Conservation (phyloP, 2,888 invertebrate genomes). For the Mesorhabditis belari region DNA sequence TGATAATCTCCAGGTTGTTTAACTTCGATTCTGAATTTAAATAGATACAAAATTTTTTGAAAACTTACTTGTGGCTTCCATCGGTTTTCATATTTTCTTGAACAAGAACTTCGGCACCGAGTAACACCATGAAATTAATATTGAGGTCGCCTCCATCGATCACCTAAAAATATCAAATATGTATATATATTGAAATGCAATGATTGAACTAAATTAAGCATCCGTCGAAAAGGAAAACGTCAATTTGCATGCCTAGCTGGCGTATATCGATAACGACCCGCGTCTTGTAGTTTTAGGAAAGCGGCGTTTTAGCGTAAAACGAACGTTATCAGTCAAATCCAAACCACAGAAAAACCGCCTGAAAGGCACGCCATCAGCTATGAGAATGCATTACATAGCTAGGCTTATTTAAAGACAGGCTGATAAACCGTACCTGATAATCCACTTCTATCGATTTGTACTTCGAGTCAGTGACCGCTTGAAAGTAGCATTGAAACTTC, state of each 20-base stretch:
- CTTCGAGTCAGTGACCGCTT: constrained; percentile 36
- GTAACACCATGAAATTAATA: constrained; percentile 68
- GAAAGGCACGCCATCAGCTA: too few species aligned
- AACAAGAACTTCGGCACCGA: constrained; percentile 56
- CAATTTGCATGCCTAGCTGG: too few species aligned
- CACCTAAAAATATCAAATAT: constrained; percentile 67
- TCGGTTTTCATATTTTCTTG: constrained; percentile 54
- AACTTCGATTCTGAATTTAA: constrained; percentile 35
- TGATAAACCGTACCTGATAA: constrained; percentile 65
- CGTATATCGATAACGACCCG: too few species aligned
- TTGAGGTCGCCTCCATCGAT: constrained; percentile 78
- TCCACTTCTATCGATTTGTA: constrained; percentile 47
- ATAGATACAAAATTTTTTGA: not conserved
- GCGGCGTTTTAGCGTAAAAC: too few species aligned
- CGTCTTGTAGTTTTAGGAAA: too few species aligned
- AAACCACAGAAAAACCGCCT: too few species aligned
- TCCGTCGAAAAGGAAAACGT: too few species aligned
- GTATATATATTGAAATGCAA: too few species aligned
- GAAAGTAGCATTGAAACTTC: constrained; percentile 49
- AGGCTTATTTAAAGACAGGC: too few species aligned
- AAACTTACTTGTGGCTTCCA: constrained; percentile 53
- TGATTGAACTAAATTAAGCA: too few species aligned
- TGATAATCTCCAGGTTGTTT: constrained; percentile 67
- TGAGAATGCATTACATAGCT: too few species aligned
- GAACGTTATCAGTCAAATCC: too few species aligned